A percentile compares a stretch with the other conserved stretches of the same genome.
Evolutionary conservation across 2,113 vertebrate genomes (phyloP).

Genomic region (Petrocephalus microphthalmus): DNA sequence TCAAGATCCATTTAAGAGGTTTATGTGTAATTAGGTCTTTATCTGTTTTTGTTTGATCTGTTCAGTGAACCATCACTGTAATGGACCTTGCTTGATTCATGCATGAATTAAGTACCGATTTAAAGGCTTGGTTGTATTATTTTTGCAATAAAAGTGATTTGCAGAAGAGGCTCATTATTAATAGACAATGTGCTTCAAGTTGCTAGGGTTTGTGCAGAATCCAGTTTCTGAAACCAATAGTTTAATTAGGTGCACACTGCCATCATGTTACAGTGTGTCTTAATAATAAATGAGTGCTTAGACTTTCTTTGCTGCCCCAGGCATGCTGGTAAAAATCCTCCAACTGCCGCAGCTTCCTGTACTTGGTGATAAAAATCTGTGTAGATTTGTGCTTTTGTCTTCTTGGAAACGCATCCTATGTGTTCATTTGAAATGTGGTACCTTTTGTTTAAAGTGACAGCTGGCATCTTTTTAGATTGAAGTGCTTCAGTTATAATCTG

Average conservation of each 20-base stretch:
- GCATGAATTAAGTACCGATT: not conserved
- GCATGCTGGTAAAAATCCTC: not conserved
- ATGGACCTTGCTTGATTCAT: not conserved
- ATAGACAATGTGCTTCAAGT: conserved; percentile 15
- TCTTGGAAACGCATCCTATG: not conserved
- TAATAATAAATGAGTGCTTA: conserved; percentile 40
- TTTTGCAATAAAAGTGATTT: not conserved
- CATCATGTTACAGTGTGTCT: conserved; percentile 27
- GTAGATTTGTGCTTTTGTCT: not conserved
- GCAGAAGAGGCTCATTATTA: conserved; percentile 28
- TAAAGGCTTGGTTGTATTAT: not conserved
- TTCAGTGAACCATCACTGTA: not conserved
- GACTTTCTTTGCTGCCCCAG: conserved; percentile 13
- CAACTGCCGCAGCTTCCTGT: not conserved
- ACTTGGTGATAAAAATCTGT: not conserved
- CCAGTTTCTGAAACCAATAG: conserved; percentile 34
- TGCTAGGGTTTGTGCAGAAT: conserved; percentile 29
- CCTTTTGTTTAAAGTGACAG: not conserved
- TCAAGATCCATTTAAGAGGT: not conserved
- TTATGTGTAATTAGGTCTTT: not conserved
- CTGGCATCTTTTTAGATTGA: not conserved
- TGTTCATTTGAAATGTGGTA: not conserved
- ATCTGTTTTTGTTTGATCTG: not conserved
- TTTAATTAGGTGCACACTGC: conserved; percentile 26
- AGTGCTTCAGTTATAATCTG: not conserved